Base-by-base conservation (phyloP, 2,888 invertebrate species). In the Zeuzera pyrina region DNA sequence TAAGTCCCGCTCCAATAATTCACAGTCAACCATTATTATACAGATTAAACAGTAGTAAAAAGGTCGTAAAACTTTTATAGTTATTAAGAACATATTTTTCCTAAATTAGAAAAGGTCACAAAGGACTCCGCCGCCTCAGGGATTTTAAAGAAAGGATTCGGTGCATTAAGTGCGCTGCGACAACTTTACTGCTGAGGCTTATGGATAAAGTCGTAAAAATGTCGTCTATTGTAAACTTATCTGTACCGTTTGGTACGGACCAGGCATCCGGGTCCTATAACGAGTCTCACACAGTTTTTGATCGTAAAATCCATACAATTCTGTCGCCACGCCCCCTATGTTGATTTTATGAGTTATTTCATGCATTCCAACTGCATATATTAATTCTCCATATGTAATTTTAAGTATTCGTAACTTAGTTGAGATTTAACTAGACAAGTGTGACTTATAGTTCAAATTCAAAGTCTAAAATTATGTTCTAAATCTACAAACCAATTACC, bases 1-100 rank as follows among this genome's bases (percentile, higher is more conserved):
- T 22, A 22, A 22, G 34, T 37, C 51, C 55, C 49, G 42, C 49
- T 47, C 52, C 61, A 55, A 59, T 65, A 68, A 62, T 55, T 69
- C 64, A 65, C 63, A 55, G 50, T 50, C 48, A 41, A 43, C 61
- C 59, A 62, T 74, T 67, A 65, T 59, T 49, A 58, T 52, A 51
- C 63, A 77, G 73, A 76, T 78, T 79, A 78, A 78, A 78, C 69
- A 72, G 76, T 73, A 74, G 72, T 81, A 78, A 81, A 79, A 69
- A 37, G 39, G 38, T 67, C 69, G 64, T 81, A 62, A 79, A 79
- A 62, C 42, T 66, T 71, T 74, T 72, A 76, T 74, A 57, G 64
- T 59, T 67, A 65, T 66, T 58, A 60, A 54, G 59, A 59, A 55
- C 54, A 69, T 72, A 71, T 69, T 71, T 72, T 65, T 62, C 58